Base-by-base conservation (phyloP, 2,888 invertebrate genomes). In the Stratiomys singularior region DNA sequence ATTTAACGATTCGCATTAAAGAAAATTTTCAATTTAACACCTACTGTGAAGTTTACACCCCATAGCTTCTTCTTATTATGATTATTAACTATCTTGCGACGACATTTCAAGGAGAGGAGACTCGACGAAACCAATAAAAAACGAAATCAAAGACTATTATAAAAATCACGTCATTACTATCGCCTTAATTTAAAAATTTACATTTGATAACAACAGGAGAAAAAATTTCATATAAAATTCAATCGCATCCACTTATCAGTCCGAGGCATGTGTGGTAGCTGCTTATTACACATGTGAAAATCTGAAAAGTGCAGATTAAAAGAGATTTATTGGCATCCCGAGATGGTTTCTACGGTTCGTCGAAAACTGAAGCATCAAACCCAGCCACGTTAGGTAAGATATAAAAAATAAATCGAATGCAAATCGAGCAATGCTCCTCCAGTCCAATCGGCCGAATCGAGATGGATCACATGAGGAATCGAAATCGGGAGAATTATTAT, bases 21-120 rank as follows among this genome's bases (percentile, higher is more conserved):
- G 52, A 72, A 18, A 18, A 52, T 47, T 28, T 72, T 72, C 28
- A 72, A 72, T 52, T 28, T 72, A 72, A 52, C 71, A 72, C 71
- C 71, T 72, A 72, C 71, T 72, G 71, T 72, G 71, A 72, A 28
- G 52, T 72, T 72, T 72, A 52, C 71, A 28, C 71, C 15, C 66
- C 71, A 72, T 72, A 52, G 71, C 52, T 28, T 72, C 56, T 72
- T 46, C 44, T 18, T 46, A 46, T 44, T 44, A 46, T 69, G 3
- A 46, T 23, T 69, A 46, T 37, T 52, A 52, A 52, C 52, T 52
- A 52, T 72, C 52, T 47, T 18, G 18, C 25, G 69, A 47, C 56
- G 30, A 56, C 71, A 72, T 52, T 72, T 37, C 66, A 66, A 66
- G 66, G 66, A 66, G 37, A 66, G 37, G 21, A 21, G 37, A 66